Percentiles rank a stretch among this genome's conserved stretches.
These are phyloP conservation scores for Ceratotherium simum DNA, from an alignment of 2,113 vertebrate genomes.

Conservation along the genomic window DNA sequence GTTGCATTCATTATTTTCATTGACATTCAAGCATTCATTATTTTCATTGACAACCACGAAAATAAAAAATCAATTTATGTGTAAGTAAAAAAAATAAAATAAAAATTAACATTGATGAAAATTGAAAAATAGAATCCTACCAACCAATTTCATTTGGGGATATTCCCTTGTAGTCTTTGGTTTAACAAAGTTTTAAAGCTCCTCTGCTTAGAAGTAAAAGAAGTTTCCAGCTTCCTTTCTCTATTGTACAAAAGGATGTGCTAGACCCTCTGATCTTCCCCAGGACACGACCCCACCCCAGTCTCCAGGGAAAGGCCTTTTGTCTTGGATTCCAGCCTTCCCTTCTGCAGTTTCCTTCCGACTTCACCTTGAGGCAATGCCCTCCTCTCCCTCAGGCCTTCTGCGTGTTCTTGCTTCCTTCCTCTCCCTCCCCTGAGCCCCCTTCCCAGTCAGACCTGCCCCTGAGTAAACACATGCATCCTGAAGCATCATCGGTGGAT, in stretches of 20 bases:
- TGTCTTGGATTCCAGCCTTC: constrained; percentile 52
- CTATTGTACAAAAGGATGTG: not conserved
- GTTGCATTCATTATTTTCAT: not conserved
- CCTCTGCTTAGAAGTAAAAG: constrained; percentile 44
- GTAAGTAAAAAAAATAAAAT: constrained; percentile 37
- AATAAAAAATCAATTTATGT: constrained; percentile 26
- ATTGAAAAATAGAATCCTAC: not conserved
- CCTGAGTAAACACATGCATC: not conserved
- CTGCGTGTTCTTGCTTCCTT: constrained; percentile 20
- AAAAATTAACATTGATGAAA: constrained; percentile 40
- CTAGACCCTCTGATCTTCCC: constrained; percentile 9
- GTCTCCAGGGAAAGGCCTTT: constrained; percentile 14
- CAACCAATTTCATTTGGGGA: not conserved
- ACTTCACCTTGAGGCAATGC: not conserved
- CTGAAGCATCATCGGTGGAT: not conserved
- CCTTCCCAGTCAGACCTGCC: not conserved
- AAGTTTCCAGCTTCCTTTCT: constrained; percentile 47
- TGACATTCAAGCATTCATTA: not conserved
- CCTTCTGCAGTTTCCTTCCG: constrained; percentile 6
- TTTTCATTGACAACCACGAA: not conserved
- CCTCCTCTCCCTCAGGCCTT: not conserved
- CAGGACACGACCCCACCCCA: not conserved
- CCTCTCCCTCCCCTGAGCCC: not conserved
- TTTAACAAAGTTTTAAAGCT: not conserved
- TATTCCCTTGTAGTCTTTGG: not conserved